phyloP scores from a whole-genome alignment of 2,797 vertebrate species.

The Philypnodon macrostomus region DNA sequence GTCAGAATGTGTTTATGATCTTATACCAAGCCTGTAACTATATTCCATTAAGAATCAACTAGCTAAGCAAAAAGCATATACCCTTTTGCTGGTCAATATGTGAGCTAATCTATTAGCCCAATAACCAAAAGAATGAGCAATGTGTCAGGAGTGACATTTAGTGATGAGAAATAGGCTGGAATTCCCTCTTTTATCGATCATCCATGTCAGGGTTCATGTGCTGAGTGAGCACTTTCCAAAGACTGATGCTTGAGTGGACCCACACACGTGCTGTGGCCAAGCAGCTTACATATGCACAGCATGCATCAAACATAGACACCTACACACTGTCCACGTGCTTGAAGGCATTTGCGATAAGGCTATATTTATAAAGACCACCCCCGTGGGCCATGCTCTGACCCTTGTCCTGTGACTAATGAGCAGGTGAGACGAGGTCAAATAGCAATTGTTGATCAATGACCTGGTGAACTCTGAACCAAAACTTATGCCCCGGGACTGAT shows the following conservation, averaged over 20 bases:
- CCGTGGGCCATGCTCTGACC: neutral
- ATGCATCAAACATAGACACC: slow-evolving; percentile 5
- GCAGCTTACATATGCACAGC: neutral
- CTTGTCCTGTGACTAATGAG: slow-evolving; percentile 23
- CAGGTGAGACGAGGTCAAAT: slow-evolving; percentile 22
- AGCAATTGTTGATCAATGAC: slow-evolving; percentile 40
- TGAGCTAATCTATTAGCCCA: slow-evolving; percentile 34
- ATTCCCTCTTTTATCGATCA: slow-evolving; percentile 45
- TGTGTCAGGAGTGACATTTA: slow-evolving; percentile 36
- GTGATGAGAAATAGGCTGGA: slow-evolving; percentile 8
- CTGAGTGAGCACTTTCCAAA: slow-evolving; percentile 30
- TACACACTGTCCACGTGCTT: neutral
- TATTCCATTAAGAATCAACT: neutral
- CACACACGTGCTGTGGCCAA: slow-evolving; percentile 5
- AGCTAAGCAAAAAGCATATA: slow-evolving; percentile 22
- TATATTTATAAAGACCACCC: neutral
- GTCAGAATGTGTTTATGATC: neutral
- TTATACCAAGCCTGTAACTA: neutral
- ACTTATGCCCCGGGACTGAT: slow-evolving; percentile 11
- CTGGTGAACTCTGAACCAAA: slow-evolving; percentile 20
- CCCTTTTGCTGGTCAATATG: slow-evolving; percentile 39
- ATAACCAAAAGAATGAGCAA: slow-evolving; percentile 13
- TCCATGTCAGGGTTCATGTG: slow-evolving; percentile 24
- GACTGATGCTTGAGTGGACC: slow-evolving; percentile 22
- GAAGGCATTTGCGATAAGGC: neutral